Evolutionary conservation across 2,888 invertebrate genomes (phyloP).

Genomic region (Melanostoma mellinum): DNA sequence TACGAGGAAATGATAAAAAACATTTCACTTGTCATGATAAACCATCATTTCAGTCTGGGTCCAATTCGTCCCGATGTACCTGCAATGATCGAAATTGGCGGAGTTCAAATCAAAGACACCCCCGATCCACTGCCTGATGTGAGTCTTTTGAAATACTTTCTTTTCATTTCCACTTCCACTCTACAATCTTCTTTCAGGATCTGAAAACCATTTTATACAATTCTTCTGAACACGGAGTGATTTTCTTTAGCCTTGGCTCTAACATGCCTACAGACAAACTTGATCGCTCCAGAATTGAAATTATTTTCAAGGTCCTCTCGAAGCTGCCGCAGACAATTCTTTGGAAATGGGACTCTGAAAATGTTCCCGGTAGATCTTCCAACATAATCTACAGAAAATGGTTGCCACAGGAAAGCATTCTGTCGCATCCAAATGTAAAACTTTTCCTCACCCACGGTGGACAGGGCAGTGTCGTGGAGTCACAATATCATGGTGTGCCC

Average conservation of each 20-base stretch:
- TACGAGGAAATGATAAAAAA: constrained; percentile 75
- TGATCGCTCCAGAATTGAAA: constrained; percentile 81
- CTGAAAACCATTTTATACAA: constrained; percentile 76
- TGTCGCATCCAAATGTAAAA: constrained; percentile 87
- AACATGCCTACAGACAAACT: constrained; percentile 75
- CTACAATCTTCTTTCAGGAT: constrained; percentile 62
- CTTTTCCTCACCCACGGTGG: constrained; percentile 81
- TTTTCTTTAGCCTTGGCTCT: constrained; percentile 80
- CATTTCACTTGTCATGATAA: constrained; percentile 75
- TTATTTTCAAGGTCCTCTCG: constrained; percentile 77
- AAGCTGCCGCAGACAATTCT: constrained; percentile 84
- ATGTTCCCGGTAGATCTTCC: constrained; percentile 77
- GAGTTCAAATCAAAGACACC: constrained; percentile 74
- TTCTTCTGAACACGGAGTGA: constrained; percentile 78
- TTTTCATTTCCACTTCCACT: too few relatives aligned
- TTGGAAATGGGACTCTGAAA: constrained; percentile 86
- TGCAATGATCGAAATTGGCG: constrained; percentile 68
- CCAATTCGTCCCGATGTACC: constrained; percentile 76
- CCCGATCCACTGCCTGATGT: constrained; percentile 75
- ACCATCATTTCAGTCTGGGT: constrained; percentile 75
- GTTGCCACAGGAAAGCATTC: constrained; percentile 83
- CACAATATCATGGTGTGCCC: constrained; percentile 89
- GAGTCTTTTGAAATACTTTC: background rate
- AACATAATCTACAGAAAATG: constrained; percentile 79
- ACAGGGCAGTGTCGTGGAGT: constrained; percentile 88